These are phyloP conservation scores for Sternotherus odoratus DNA, from an alignment of 2,797 vertebrate species.

Conservation along the genomic window DNA sequence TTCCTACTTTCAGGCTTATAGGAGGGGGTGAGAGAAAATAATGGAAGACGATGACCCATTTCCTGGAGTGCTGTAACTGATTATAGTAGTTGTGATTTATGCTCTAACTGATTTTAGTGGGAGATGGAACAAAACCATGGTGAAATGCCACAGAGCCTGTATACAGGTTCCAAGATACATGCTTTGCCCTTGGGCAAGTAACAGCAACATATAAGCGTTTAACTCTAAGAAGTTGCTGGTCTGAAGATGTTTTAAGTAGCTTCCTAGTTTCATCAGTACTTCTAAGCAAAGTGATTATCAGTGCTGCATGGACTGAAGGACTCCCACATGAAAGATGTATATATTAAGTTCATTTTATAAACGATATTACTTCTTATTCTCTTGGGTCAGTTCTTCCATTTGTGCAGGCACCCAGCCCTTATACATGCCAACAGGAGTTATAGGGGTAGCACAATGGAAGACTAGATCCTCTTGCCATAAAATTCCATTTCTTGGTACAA, in stretches of 20 bases:
- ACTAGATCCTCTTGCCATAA: background rate
- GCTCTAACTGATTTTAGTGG: background rate
- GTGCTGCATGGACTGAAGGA: slow-evolving; percentile 49
- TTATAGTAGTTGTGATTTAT: background rate
- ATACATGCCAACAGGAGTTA: background rate
- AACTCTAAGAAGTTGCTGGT: background rate
- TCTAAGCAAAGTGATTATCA: slow-evolving; percentile 46
- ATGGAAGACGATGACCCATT: background rate
- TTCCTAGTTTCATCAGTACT: slow-evolving; percentile 45
- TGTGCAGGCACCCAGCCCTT: background rate
- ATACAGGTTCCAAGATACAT: background rate
- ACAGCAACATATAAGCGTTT: rapidly evolving
- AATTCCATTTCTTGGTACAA: slow-evolving; percentile 20
- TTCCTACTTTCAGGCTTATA: background rate
- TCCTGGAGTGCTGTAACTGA: background rate
- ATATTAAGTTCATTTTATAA: slow-evolving; percentile 50
- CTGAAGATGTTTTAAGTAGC: background rate
- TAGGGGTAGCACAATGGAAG: background rate
- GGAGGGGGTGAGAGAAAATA: background rate
- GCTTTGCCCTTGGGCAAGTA: background rate
- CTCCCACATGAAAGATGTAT: slow-evolving; percentile 54
- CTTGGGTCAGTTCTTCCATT: background rate
- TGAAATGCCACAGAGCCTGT: background rate
- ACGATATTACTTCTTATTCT: slow-evolving; percentile 22
- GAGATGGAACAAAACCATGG: background rate